Evolutionary conservation across 2,888 invertebrate genomes (phyloP).

Genomic region (Cephus pulcher): DNA sequence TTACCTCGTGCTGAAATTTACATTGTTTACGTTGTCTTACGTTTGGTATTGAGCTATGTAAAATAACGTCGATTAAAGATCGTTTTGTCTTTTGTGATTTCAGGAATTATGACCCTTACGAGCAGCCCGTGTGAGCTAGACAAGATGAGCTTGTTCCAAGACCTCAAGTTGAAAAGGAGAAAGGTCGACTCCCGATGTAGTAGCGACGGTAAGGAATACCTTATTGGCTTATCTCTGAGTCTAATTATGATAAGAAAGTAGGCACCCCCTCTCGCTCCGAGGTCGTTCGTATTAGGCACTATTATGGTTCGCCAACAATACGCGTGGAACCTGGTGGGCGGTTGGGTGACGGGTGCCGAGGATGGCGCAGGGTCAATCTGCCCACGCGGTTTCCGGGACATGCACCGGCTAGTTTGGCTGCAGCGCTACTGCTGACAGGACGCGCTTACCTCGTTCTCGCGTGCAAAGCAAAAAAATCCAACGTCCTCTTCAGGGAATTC

Average conservation of each 20-base stretch:
- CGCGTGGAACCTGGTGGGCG: constrained; percentile 13
- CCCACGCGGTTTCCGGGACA: constrained; percentile 54
- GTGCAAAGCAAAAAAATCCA: neutral
- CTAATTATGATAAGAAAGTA: constrained; percentile 12
- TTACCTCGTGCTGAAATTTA: neutral
- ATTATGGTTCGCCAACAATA: neutral
- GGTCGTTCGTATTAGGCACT: constrained; percentile 7
- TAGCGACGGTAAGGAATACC: constrained; percentile 83
- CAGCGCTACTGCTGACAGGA: constrained; percentile 41
- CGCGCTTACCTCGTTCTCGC: constrained; percentile 22
- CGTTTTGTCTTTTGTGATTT: constrained; percentile 48
- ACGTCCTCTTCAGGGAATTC: neutral
- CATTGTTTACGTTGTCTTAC: constrained; percentile 1
- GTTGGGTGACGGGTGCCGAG: constrained; percentile 14
- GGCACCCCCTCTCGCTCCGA: constrained; percentile 18
- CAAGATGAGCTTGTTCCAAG: constrained; percentile 99
- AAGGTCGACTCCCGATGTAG: constrained; percentile 97
- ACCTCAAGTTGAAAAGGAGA: constrained; percentile 97
- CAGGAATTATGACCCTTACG: constrained; percentile 98
- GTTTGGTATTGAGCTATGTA: neutral
- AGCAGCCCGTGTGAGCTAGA: constrained; percentile 97
- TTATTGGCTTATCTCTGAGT: neutral
- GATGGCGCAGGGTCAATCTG: constrained; percentile 43
- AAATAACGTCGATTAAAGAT: neutral
- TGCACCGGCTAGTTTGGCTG: constrained; percentile 47